These are phyloP conservation scores for Drosophila simulans DNA, from an alignment of 1,140 invertebrate species.

Conservation along the genomic window DNA sequence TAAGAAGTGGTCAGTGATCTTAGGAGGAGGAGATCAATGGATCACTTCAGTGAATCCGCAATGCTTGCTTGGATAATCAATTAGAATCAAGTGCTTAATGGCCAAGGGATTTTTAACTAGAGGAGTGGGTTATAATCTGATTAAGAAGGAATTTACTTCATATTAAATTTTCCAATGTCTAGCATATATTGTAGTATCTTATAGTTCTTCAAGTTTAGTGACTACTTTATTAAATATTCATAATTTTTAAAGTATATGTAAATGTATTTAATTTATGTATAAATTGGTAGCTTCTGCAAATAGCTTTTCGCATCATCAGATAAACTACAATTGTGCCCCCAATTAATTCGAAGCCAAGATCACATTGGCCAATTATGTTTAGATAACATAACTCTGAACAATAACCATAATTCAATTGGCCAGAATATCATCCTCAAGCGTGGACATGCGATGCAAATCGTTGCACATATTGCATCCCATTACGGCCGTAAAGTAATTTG, in stretches of 20 bases:
- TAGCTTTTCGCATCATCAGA: background rate
- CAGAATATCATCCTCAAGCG: conserved; percentile 10
- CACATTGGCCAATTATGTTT: conserved; percentile 32
- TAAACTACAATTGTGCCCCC: background rate
- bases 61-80: too few relatives aligned
- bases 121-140: too few relatives aligned
- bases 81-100: too few relatives aligned
- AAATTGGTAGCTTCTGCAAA: background rate
- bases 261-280: too few relatives aligned
- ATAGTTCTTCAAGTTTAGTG: background rate
- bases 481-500: conserved; percentile 34
- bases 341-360: conserved; percentile 30
- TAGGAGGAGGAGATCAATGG: background rate
- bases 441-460: conserved; percentile 20
- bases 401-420: conserved; percentile 20
- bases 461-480: conserved; percentile 19
- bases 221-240: background rate
- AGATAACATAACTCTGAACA: conserved; percentile 7
- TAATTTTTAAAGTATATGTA: too few relatives aligned
- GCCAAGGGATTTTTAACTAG: too few relatives aligned
- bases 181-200: too few relatives aligned
- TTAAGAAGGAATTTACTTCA: too few relatives aligned
- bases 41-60: too few relatives aligned
- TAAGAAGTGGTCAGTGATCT: background rate
- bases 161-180: too few relatives aligned